Evolutionary conservation across 2,113 vertebrate genomes (phyloP), one percentile per base, ranked within the genome.

Genomic region (Gallinago media): DNA sequence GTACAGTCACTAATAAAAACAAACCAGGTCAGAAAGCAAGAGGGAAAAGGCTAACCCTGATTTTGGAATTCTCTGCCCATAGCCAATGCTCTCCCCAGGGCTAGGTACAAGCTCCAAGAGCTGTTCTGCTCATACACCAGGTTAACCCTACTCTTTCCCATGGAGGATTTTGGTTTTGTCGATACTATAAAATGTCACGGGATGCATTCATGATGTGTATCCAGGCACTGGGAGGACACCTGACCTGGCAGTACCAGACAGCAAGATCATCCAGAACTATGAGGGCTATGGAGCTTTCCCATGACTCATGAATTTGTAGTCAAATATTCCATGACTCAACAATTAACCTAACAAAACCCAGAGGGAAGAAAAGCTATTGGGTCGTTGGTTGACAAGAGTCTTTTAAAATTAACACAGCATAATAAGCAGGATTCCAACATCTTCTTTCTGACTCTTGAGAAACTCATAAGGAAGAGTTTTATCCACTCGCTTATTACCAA

Each of bases 311-410:
- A 72, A 87, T 50, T 20, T 34, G 20, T 11, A 84, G 74, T 89
- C 88, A 95, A 66, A 85, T 91, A 87, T 87, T 89, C 78, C 59
- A 70, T 95, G 92, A 96, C 75, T 97, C 97, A 87, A 11, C 54
- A 58, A 86, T 85, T 94, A 91, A 85, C 74, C 84, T 93, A 46
- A 92, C 84, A 91, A 89, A 89, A 66, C 65, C 63, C 94, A 85
- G 62, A 88, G 70, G 93, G 44, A 89, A 91, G 70, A 92, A 94
- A 93, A 96, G 15, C 75, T 70, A 29, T 47, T 80, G 84, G 23
- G 25, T 44, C 86, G 38, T 68, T 78, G 58, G 44, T 73, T 95
- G 84, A 92, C 84, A 91, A 79, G 74, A 79, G 50, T 50, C 54
- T 73, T 85, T 94, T 87, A 73, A 91, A 96, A 88, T 85, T 46